Evolutionary conservation across 2,113 vertebrate genomes (phyloP).

Genomic region (Thalassarche chlororhynchos): DNA sequence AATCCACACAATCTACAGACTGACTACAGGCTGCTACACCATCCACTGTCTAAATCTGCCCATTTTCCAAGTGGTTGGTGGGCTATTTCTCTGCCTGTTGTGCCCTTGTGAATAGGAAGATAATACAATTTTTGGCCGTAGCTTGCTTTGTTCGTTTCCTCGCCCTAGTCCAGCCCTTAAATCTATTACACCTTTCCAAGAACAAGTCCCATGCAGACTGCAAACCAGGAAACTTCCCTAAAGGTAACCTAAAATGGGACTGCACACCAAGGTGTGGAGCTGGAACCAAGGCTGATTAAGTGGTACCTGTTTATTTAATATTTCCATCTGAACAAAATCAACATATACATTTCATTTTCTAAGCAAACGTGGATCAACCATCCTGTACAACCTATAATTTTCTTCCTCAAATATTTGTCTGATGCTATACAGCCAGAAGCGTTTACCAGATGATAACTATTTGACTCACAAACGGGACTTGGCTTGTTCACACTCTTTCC

Average conservation of each 20-base stretch:
- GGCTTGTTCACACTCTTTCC: not conserved
- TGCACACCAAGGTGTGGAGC: rapidly evolving
- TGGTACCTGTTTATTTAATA: not conserved
- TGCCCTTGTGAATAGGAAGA: not conserved
- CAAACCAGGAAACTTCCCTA: not conserved
- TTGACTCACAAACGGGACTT: not conserved
- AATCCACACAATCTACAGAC: not conserved
- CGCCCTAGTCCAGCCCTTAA: not conserved
- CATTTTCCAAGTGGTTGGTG: not conserved
- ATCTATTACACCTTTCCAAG: not conserved
- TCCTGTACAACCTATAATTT: slow-evolving; percentile 3
- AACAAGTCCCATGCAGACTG: not conserved
- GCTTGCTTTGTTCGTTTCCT: not conserved
- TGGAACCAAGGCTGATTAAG: not conserved
- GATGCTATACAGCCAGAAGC: not conserved
- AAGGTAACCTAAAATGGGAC: not conserved
- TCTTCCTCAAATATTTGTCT: not conserved
- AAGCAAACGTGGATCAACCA: not conserved
- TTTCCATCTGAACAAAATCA: not conserved
- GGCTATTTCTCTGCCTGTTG: not conserved
- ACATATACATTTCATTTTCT: not conserved
- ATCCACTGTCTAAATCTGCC: not conserved
- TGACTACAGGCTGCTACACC: not conserved
- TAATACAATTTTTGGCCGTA: not conserved
- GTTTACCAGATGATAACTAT: not conserved